Evolutionary conservation across 1,140 invertebrate species (phyloP), one percentile per base, ranked within the genome.

Genomic region (Plectrocnemia conspersa): DNA sequence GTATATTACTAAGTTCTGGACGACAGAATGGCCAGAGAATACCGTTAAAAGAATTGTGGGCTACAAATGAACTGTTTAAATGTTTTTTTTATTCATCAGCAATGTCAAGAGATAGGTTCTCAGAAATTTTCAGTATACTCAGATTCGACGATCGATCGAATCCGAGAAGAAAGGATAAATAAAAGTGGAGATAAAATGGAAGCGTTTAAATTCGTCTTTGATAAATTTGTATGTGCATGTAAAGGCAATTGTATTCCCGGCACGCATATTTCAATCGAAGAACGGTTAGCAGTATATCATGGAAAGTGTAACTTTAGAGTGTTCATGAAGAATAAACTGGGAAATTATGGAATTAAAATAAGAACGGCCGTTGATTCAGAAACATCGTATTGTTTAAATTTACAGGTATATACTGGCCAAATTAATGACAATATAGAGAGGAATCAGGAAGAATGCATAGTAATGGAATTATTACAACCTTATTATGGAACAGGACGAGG

Each of bases 341-440:
- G 45, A 9, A 70, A 68, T 52, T 74, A 74, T 56, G 75, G 72
- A 5, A 63, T 76, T 46, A 75, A 74, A 64, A 61, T 66, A 3
- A 55, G 63, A 44, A 44, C 61, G 6, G 15, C 66, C 19, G 52
- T 58, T 18, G 63, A 66, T 59, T 56, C 64, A 1, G 49, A 54
- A 40, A 64, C 47, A 18, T 66, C 32, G 56, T 66, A 66, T 44
- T 66, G 63, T 46, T 44, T 47, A 19, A 65, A 64, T 52, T 54
- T 62, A 18, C 61, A 65, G 33, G 59, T 65, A 13, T 68, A 66
- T 56, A 47, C 38, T 38, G 62, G 60, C 13, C 54, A 61, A 38
- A 56, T 64, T 38, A 56, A 58, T 44, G 29, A 50, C 42, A 62
- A 62, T 7, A 7, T 7, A 29, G 27, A 9, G 27, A 29, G 27